These are phyloP conservation scores for Psophia crepitans DNA, from an alignment of 2,113 vertebrate genomes.

Conservation along the genomic window DNA sequence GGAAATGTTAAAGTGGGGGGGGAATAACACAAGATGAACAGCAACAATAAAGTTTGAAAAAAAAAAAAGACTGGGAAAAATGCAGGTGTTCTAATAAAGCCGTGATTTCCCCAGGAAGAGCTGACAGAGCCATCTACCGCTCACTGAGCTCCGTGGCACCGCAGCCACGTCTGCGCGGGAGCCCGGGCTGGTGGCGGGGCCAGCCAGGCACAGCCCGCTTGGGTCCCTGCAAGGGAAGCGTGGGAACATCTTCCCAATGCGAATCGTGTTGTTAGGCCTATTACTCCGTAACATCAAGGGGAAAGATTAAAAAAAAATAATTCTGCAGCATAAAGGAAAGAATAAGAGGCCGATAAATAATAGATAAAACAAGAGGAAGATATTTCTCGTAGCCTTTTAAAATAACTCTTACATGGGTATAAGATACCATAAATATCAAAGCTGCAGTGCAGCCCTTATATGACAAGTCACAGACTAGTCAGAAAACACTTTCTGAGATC, in stretches of 20 bases:
- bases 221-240: background rate
- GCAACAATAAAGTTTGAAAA: background rate
- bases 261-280: background rate
- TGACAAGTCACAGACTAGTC: conserved; percentile 19
- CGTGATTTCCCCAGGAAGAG: rapidly evolving
- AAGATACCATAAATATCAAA: conserved; percentile 16
- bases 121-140: background rate
- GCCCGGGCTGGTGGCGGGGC: rapidly evolving
- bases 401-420: background rate
- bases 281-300: background rate
- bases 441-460: conserved; percentile 7
- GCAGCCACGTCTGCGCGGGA: background rate
- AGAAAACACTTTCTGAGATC: conserved; percentile 30
- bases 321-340: background rate
- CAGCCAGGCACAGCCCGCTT: background rate
- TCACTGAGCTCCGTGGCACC: rapidly evolving
- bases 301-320: background rate
- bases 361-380: background rate
- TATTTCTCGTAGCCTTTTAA: background rate
- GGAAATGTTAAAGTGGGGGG: background rate
- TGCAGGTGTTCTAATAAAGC: background rate
- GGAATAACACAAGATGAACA: background rate
- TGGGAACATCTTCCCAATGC: background rate
- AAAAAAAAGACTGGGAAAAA: background rate
- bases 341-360: conserved; percentile 19